Evolutionary conservation across 2,113 vertebrate species (phyloP).

Genomic region (Axis porcinus): DNA sequence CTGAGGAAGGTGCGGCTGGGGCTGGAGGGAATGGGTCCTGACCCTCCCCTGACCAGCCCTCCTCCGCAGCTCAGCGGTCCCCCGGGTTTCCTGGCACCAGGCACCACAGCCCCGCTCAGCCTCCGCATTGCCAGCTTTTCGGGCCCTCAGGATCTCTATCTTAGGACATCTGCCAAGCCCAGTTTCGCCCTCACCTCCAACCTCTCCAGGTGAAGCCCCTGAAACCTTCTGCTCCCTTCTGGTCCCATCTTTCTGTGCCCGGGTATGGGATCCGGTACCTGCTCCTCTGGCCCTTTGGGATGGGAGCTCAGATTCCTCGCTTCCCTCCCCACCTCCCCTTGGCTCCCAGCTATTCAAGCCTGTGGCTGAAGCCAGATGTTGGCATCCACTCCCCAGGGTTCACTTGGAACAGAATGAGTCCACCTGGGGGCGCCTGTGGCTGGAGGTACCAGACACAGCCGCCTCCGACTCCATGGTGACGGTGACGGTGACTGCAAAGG

Average conservation of each 20-base stretch:
- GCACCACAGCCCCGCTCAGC: slow-evolving; percentile 38
- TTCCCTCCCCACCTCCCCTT: rapidly evolving
- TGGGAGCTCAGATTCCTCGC: background rate
- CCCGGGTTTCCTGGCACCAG: slow-evolving; percentile 33
- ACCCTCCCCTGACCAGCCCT: background rate
- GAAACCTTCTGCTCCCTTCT: background rate
- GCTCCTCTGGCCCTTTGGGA: background rate
- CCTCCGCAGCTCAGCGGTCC: background rate
- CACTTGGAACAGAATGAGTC: slow-evolving; percentile 68
- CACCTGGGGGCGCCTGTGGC: slow-evolving; percentile 72
- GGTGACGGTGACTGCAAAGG: slow-evolving; percentile 78
- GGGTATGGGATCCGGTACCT: rapidly evolving
- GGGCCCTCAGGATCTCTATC: slow-evolving; percentile 28
- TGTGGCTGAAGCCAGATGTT: rapidly evolving
- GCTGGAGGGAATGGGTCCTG: rapidly evolving
- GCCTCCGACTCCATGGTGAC: slow-evolving; percentile 73
- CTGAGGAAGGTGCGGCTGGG: rapidly evolving
- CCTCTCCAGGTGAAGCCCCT: slow-evolving; percentile 53
- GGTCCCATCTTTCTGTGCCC: background rate
- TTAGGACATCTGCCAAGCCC: slow-evolving; percentile 37
- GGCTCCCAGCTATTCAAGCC: rapidly evolving
- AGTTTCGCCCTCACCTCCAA: slow-evolving; percentile 48
- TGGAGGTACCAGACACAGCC: slow-evolving; percentile 78
- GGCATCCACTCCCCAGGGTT: slow-evolving; percentile 67
- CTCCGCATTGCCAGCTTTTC: slow-evolving; percentile 56